Evolutionary conservation across 2,113 vertebrate species (phyloP).

Genomic region (Phaetusa simplex): DNA sequence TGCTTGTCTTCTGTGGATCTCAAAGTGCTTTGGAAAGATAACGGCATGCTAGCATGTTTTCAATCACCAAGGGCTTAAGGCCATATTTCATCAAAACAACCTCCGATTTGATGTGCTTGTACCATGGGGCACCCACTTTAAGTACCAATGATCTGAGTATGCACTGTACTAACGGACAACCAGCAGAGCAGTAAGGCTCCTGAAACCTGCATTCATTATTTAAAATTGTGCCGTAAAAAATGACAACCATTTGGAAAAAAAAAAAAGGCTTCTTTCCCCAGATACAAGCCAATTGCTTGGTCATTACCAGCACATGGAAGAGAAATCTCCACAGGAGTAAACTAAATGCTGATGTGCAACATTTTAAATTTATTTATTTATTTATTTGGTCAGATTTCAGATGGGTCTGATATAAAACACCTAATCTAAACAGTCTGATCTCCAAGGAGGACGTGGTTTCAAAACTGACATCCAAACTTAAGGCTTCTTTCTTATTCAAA

Average conservation of each 20-base stretch:
- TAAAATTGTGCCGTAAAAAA: not conserved
- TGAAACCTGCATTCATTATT: not conserved
- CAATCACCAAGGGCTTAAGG: not conserved
- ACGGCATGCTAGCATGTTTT: not conserved
- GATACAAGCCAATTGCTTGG: not conserved
- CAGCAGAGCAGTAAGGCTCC: not conserved
- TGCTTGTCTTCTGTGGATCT: not conserved
- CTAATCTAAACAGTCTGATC: not conserved
- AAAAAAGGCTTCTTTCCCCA: not conserved
- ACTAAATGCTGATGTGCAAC: not conserved
- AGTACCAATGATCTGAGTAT: not conserved
- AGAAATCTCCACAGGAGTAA: not conserved
- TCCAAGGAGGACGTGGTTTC: not conserved
- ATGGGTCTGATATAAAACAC: not conserved
- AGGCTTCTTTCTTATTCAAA: not conserved
- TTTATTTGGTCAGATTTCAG: conserved; percentile 11
- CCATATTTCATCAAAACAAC: accelerated
- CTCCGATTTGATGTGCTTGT: not conserved
- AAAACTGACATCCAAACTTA: not conserved
- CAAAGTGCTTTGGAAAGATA: not conserved
- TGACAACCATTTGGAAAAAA: not conserved
- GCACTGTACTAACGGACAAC: not conserved
- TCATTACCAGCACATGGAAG: not conserved
- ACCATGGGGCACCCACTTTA: not conserved
- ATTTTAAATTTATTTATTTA: not conserved